Base-by-base conservation (phyloP, 1,140 invertebrate genomes). In the Aphaenogaster floridana region DNA sequence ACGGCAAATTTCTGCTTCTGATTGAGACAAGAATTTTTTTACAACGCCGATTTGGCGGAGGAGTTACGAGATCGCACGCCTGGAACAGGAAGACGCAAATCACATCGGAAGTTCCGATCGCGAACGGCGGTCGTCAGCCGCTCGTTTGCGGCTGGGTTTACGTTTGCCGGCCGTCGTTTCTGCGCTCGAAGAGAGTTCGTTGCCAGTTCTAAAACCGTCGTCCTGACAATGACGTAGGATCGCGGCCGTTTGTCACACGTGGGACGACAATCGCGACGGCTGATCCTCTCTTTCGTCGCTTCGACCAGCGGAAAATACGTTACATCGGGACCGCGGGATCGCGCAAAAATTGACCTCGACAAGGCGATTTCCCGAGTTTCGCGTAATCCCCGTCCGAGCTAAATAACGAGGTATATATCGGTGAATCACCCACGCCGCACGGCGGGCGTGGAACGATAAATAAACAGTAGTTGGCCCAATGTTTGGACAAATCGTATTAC, bases 191-290 rank as follows among this genome's bases (percentile, higher is more conserved):
- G 61, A 50, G 77, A 89, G 89, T 91, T 72, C 72, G 90, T 83
- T 91, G 91, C 91, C 91, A 92, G 90, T 91, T 94, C 93, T 94
- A 94, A 94, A 94, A 94, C 86, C 92, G 93, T 94, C 93, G 11
- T 86, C 90, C 89, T 92, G 93, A 94, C 93, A 94, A 93, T 93
- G 93, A 94, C 93, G 93, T 91, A 94, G 93, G 92, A 93, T 93
- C 88, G 89, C 69, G 78, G 64, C 76, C 63, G 87, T 90, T 84
- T 92, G 81, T 84, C 72, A 39, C 42, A 17, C 80, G 69, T 61
- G 80, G 85, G 17, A 39, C 39, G 34, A 59, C 59, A 9, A 86
- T 78, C 59, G 72, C 72, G 74, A 85, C 50, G 34, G 52, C 9
- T 39, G 36, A 85, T 86, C 74, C 57, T 52, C 45, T 76, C 71